Percentiles rank a stretch among this genome's conserved stretches.
These are phyloP conservation scores for Drosophila rhopaloa DNA, from an alignment of 1,140 invertebrate species.

Conservation along the genomic window DNA sequence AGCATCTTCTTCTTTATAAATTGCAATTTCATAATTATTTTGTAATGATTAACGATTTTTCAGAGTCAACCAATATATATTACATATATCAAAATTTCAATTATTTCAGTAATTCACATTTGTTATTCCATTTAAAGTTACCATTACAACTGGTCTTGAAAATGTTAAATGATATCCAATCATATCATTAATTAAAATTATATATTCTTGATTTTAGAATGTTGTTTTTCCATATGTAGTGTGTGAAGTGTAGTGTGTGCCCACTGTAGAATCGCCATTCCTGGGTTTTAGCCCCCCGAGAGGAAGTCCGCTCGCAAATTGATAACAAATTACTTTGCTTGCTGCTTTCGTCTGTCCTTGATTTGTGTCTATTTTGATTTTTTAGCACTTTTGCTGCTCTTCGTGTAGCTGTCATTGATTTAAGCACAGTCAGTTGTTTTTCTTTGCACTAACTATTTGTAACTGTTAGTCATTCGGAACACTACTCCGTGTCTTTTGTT, in stretches of 20 bases:
- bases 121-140: too few relatives aligned
- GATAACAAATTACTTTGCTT: slow-evolving; percentile 55
- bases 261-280: slow-evolving; percentile 21
- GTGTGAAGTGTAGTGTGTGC: slow-evolving; percentile 19
- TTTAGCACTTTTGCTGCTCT: slow-evolving; percentile 17
- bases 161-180: too few relatives aligned
- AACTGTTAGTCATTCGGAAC: slow-evolving; percentile 33
- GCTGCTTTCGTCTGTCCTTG: slow-evolving; percentile 22
- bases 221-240: slow-evolving; percentile 2
- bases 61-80: too few relatives aligned
- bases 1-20: too few relatives aligned
- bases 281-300: slow-evolving; percentile 11
- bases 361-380: slow-evolving; percentile 42
- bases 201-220: background rate
- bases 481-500: slow-evolving; percentile 13
- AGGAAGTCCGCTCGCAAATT: slow-evolving; percentile 43
- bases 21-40: too few relatives aligned
- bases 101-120: too few relatives aligned
- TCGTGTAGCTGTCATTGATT: slow-evolving; percentile 46
- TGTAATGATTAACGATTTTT: too few relatives aligned
- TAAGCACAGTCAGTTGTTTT: slow-evolving; percentile 33
- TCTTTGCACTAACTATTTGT: slow-evolving; percentile 15
- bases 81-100: too few relatives aligned
- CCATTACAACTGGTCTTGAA: too few relatives aligned
- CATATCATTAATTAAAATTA: background rate